Evolutionary conservation across 2,113 vertebrate genomes (phyloP), one percentile per base, ranked within the genome.

Genomic region (Melanocharis versteri): DNA sequence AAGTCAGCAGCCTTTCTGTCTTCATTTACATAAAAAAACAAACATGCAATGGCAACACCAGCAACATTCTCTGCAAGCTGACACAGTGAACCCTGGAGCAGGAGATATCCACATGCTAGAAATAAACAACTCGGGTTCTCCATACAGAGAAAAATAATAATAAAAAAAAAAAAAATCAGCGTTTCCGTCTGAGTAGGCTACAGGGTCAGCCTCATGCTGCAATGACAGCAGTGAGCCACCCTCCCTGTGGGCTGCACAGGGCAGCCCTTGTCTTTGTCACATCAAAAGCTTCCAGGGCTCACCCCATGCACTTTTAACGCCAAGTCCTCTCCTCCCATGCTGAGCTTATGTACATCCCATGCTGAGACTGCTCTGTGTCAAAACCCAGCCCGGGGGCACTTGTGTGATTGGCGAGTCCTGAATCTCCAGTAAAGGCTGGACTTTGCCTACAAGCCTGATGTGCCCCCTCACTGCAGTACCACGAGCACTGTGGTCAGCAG

Each of bases 361-460:
- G 2, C 65, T 47, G 70, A 2, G 8, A 58, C 68, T 84, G 45
- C 65, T n/a, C 64, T 9, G 40, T 47, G 28, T 42, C 75, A 85
- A 87, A 89, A 33, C 18, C 51, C 78, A 82, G 56, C 73, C 69
- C 0, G 0, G 16, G 47, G 87, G 31, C 84, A 26, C 47, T 65
- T 4, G 54, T 0, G 2, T 70, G 77, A 48, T 72, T 21, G n/a
- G 44, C 0, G 1, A 31, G 30, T 18, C 22, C 84, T 19, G 37
- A 70, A 22, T 47, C 28, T 54, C 64, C 50, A 35, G 21, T 1
- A 2, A 84, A 73, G 0, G 1, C 47, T 1, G 9, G 33, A 33
- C 15, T 61, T 35, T 0, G 11, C 75, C 48, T 1, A 0, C 3
- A 1, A 61, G 56, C 13, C n/a, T 6, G 12, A 31, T 35, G 33